Evolutionary conservation across 1,140 invertebrate species (phyloP).

Genomic region (Medauroidea extradentata): DNA sequence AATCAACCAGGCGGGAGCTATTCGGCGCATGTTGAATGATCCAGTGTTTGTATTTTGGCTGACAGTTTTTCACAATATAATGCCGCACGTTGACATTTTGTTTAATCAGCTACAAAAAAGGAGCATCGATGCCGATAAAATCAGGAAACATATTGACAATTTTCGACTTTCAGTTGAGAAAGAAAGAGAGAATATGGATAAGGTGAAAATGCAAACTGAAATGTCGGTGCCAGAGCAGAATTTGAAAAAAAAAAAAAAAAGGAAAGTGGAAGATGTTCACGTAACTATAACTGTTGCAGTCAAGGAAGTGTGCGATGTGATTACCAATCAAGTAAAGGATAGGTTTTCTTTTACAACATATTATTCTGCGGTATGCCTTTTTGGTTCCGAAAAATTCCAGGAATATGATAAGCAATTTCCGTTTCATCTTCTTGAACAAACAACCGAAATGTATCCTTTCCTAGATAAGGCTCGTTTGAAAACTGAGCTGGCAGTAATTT

Average conservation of each 20-base stretch:
- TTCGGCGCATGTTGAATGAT: constrained; percentile 16
- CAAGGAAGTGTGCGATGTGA: constrained; percentile 22
- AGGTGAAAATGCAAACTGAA: constrained; percentile 14
- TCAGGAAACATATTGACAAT: constrained; percentile 15
- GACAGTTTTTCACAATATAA: constrained; percentile 23
- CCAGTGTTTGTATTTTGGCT: constrained; percentile 22
- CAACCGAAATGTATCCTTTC: constrained; percentile 1
- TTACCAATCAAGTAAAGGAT: constrained; percentile 17
- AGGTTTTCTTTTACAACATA: constrained; percentile 21
- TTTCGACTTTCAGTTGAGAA: constrained; percentile 17
- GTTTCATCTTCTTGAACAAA: constrained; percentile 7
- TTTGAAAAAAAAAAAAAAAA: constrained; percentile 4
- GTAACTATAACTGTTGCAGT: constrained; percentile 16
- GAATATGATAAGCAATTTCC: constrained; percentile 13
- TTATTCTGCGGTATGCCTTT: constrained; percentile 21
- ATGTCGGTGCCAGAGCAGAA: constrained; percentile 12
- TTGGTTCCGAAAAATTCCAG: constrained; percentile 10
- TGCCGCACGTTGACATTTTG: constrained; percentile 22
- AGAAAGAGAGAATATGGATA: not conserved
- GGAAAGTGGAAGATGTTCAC: constrained; percentile 14
- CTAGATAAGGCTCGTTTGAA: constrained; percentile 3
- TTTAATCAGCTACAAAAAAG: constrained; percentile 20
- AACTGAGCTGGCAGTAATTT: constrained; percentile 7
- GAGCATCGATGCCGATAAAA: constrained; percentile 17
- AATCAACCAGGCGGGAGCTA: constrained; percentile 11